phyloP scores from a whole-genome alignment of 2,797 vertebrate genomes.

The Acipenser ruthenus region DNA sequence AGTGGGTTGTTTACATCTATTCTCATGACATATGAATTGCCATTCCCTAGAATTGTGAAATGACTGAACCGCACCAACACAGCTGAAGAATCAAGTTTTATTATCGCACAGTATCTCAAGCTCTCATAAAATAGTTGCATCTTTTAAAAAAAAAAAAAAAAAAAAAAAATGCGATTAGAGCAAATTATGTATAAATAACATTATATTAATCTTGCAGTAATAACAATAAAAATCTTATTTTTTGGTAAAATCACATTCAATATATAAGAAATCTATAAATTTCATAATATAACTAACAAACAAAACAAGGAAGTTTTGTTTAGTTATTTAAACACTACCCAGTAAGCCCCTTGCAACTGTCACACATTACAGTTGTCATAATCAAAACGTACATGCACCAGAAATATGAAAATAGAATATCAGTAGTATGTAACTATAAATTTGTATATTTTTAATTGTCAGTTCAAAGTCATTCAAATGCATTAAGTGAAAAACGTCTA shows the following conservation, averaged over 20 bases:
- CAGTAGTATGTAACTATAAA: neutral
- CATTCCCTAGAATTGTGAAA: too few relatives aligned
- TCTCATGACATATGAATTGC: too few relatives aligned
- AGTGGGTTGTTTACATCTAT: too few relatives aligned
- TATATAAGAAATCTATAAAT: constrained; percentile 14
- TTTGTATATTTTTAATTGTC: constrained; percentile 14
- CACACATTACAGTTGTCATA: neutral
- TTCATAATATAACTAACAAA: constrained; percentile 37
- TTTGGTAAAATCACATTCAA: constrained; percentile 30
- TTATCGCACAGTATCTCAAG: neutral
- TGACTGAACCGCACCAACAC: too few relatives aligned
- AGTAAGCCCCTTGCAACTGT: constrained; percentile 15
- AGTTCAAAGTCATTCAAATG: constrained; percentile 13
- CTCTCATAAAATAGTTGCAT: neutral
- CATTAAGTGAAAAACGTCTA: constrained; percentile 21
- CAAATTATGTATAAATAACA: constrained; percentile 41
- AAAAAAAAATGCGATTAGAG: constrained; percentile 4
- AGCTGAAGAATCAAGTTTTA: neutral
- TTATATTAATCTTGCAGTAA: constrained; percentile 36
- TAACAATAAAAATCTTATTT: constrained; percentile 23
- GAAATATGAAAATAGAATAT: constrained; percentile 31
- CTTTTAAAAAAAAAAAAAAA: neutral
- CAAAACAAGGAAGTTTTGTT: constrained; percentile 30
- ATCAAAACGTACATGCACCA: constrained; percentile 17
- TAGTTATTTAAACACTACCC: constrained; percentile 26